A percentile compares a stretch with the other conserved stretches of the same genome.
Conservation (phyloP, 2,797 vertebrate species). For the Rhinoraja longicauda region DNA sequence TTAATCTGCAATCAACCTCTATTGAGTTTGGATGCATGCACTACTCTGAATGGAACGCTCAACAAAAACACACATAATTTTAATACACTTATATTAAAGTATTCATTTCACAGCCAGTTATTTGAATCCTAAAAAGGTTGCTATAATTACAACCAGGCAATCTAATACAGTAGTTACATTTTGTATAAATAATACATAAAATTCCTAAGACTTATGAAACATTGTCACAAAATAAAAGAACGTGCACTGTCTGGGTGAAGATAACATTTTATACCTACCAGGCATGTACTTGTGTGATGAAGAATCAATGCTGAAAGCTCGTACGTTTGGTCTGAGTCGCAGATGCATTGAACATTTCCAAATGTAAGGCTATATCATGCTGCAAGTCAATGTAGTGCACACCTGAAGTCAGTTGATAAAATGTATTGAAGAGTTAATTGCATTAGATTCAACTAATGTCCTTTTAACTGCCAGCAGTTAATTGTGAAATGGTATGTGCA, state of each 20-base stretch:
- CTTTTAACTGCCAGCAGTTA: background rate
- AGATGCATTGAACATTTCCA: background rate
- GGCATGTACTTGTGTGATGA: too few species aligned
- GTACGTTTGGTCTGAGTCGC: too few species aligned
- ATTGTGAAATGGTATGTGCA: background rate
- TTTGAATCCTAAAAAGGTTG: background rate
- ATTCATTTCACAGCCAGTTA: background rate
- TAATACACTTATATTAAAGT: background rate
- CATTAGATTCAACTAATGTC: background rate
- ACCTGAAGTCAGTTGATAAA: background rate
- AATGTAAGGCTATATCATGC: background rate
- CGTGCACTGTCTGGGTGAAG: background rate
- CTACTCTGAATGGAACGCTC: background rate
- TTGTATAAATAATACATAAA: background rate
- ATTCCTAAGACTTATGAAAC: too few species aligned
- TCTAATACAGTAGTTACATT: too few species aligned
- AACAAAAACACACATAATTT: background rate
- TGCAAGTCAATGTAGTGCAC: background rate
- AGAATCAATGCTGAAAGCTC: background rate
- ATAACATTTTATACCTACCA: background rate
- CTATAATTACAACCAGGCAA: background rate
- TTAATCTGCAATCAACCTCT: background rate
- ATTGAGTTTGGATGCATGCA: background rate
- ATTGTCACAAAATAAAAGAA: background rate
- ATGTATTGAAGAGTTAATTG: background rate